Base-by-base conservation (phyloP, 2,888 invertebrate genomes). In the Pyrrhia umbra region DNA sequence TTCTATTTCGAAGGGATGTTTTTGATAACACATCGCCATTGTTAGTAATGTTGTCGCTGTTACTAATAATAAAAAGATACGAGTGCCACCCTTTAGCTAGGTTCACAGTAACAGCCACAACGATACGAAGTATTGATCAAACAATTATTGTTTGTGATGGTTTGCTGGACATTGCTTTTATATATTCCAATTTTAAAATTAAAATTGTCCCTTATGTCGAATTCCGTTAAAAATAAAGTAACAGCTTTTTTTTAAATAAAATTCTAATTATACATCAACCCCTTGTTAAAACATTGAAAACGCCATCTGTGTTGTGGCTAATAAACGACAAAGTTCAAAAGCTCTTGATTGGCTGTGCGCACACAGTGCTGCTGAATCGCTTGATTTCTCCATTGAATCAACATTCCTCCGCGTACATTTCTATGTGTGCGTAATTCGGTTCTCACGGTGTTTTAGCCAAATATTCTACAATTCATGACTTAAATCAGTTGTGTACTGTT, bases 381-480 rank as follows among this genome's bases (percentile, higher is more conserved):
- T 92, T 90, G 92, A 94, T 94, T 94, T 94, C 93, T 92, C 93
- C 92, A 94, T 94, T 94, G 92, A 94, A 91, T 91, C 94, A 90
- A 94, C 95, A 95, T 95, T 95, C 95, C 95, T 93, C 75, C 92
- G 94, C 94, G 94, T 94, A 93, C 77, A 73, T 87, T 84, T 89
- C 46, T 25, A 85, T 93, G 93, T 93, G 94, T 94, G 93, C 49
- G 93, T 94, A 79, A 75, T 25, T 76, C 72, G 84, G 88, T 93
- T 94, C 93, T 92, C 93, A 93, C 92, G 93, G 82, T 75, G 79
- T 82, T 85, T 78, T 77, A 79, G 39, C 42, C 59, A 47, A 60
- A 69, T 81, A 50, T 64, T 27, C 43, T 42, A 25, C 59, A 79
- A 80, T 82, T 88, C 68, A 90, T 91, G 82, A 90, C 86, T 86